Evolutionary conservation across 2,888 invertebrate species (phyloP).

Genomic region (Volucella inanis): DNA sequence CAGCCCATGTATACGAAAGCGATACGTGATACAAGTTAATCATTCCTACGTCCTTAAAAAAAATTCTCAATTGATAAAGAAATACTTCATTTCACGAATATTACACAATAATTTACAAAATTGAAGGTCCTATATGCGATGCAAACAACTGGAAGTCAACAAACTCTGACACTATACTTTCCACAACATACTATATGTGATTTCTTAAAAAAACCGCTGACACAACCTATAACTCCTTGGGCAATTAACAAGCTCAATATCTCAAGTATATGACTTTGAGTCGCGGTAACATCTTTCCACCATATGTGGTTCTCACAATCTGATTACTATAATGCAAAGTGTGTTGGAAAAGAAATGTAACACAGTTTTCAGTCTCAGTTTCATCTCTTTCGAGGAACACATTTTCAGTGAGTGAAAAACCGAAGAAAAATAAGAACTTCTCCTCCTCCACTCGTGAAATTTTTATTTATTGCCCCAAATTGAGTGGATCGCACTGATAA

Average conservation of each 20-base stretch:
- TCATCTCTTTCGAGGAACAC: slow-evolving; percentile 17
- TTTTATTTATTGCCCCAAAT: slow-evolving; percentile 50
- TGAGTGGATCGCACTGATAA: slow-evolving; percentile 54
- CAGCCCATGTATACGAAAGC: too few relatives aligned
- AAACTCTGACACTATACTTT: too few relatives aligned
- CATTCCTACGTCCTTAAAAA: too few relatives aligned
- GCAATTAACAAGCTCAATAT: background rate
- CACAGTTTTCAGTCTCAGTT: background rate
- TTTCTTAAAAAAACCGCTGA: background rate
- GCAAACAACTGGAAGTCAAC: too few relatives aligned
- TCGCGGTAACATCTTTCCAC: slow-evolving; percentile 23
- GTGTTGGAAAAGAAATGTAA: slow-evolving; percentile 19
- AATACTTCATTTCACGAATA: too few relatives aligned
- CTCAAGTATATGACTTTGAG: slow-evolving; percentile 8
- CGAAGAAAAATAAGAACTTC: background rate
- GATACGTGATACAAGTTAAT: too few relatives aligned
- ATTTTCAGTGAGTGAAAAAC: background rate
- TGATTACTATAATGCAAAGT: background rate
- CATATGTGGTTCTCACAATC: slow-evolving; percentile 10
- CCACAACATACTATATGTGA: background rate
- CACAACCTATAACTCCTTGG: background rate
- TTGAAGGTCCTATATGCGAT: too few relatives aligned
- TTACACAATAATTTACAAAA: too few relatives aligned
- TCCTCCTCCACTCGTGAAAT: slow-evolving; percentile 10
- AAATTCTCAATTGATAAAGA: too few relatives aligned